Evolutionary conservation across 2,888 invertebrate species (phyloP).

Genomic region (Dermolepida albohirtum): DNA sequence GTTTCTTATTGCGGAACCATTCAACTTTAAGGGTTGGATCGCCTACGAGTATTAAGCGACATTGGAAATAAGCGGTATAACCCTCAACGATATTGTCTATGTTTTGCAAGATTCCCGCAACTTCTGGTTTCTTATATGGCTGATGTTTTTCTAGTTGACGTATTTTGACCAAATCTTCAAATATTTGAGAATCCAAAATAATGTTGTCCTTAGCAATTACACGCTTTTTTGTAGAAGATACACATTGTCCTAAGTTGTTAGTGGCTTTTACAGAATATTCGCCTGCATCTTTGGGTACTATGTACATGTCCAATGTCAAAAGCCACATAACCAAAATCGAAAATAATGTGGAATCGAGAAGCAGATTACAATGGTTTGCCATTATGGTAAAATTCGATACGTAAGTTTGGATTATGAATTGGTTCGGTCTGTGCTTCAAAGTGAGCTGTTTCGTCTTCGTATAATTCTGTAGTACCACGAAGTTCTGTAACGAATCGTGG

Average conservation of each 20-base stretch:
- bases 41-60: constrained; percentile 92
- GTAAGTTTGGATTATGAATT: constrained; percentile 88
- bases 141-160: constrained; percentile 85
- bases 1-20: constrained; percentile 94
- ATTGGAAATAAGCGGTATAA: constrained; percentile 95
- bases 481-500: constrained; percentile 90
- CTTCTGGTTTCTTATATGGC: constrained; percentile 83
- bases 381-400: constrained; percentile 93
- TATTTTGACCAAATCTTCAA: constrained; percentile 94
- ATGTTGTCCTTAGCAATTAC: constrained; percentile 88
- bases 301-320: constrained; percentile 94
- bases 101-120: constrained; percentile 88
- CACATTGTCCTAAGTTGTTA: constrained; percentile 91
- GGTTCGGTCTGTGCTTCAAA: constrained; percentile 96
- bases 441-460: constrained; percentile 94
- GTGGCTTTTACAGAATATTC: constrained; percentile 94
- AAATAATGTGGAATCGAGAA: constrained; percentile 92
- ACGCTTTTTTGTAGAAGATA: constrained; percentile 82
- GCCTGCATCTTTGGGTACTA: constrained; percentile 95
- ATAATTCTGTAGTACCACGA: constrained; percentile 86
- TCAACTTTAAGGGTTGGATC: constrained; percentile 94
- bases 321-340: constrained; percentile 98
- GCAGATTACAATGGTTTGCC: constrained; percentile 92
- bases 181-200: constrained; percentile 90
- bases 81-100: constrained; percentile 89